Evolutionary conservation across 2,888 invertebrate genomes (phyloP).

Genomic region (Venusia cambrica): DNA sequence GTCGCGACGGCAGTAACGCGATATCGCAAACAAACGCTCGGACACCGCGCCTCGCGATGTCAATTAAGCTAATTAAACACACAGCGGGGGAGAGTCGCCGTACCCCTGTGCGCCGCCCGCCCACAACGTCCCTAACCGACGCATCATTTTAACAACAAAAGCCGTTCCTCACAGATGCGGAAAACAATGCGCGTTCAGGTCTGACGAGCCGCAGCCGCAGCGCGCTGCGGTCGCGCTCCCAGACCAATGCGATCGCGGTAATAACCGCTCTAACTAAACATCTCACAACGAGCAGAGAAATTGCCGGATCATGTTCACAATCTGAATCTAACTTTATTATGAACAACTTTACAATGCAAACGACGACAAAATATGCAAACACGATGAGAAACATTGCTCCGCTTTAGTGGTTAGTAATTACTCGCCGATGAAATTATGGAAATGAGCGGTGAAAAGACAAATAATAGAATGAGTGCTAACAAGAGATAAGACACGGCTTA

Average conservation of each 20-base stretch:
- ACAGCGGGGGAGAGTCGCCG: constrained; percentile 58
- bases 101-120: constrained; percentile 42
- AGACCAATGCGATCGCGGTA: constrained; percentile 23
- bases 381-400: constrained; percentile 61
- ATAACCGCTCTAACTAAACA: constrained; percentile 22
- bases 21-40: constrained; percentile 77
- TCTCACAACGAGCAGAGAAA: constrained; percentile 17
- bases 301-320: constrained; percentile 33
- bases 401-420: constrained; percentile 76
- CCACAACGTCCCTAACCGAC: constrained; percentile 58
- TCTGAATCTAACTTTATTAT: constrained; percentile 45
- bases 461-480: constrained; percentile 82
- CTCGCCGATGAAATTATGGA: constrained; percentile 78
- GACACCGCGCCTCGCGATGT: constrained; percentile 78
- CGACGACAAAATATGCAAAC: constrained; percentile 73
- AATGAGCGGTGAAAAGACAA: constrained; percentile 81
- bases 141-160: constrained; percentile 68
- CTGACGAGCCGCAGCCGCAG: constrained; percentile 15
- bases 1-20: constrained; percentile 58
- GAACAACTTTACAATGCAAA: constrained; percentile 59
- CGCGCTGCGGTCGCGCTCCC: constrained; percentile 30
- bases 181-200: constrained; percentile 43
- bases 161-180: constrained; percentile 53
- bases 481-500: constrained; percentile 81
- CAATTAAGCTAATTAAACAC: constrained; percentile 81